Evolutionary conservation across 2,797 vertebrate species (phyloP), one percentile per base, ranked within the genome.

Genomic region (Pseudomugil gertrudae): DNA sequence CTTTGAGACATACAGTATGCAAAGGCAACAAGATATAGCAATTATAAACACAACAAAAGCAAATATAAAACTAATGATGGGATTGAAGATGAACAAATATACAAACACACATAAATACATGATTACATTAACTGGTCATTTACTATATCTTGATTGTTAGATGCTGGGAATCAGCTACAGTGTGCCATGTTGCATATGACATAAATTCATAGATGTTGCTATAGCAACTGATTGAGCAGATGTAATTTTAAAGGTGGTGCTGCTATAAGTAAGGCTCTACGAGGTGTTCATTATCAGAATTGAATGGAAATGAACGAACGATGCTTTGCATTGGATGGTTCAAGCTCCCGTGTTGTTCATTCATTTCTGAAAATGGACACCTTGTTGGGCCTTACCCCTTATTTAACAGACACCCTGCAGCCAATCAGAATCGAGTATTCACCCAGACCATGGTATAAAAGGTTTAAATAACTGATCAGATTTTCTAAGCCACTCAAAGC

Each of bases 11-110:
- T 17, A 4, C 3, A 15, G 8, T 26, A 27, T 8, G 23, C 6
- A 17, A 52, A 29, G 26, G 19, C 6, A 19, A 27, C 13, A 29
- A 29, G 29, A 7, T 29, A 26, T 9, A 29, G 26, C 15, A 26
- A 27, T 13, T 43, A 24, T 13, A 52, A 69, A 74, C 29, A 57
- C 56, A 57, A 54, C 40, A 62, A 52, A 60, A 27, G 24, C 63
- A 26, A 30, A 26, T 10, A 17, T 27, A 13, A 1, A 51, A 27
- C 21, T 48, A 23, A 48, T 24, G 5, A 48, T 48, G 21, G 9
- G 45, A 23, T 5, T 48, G 14, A 23, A 23, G 8, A 36, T 10
- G 5, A 13, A 21, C 8, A 21, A 4, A 10, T 8, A 3, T 2
- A 14, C 52, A 33, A 9, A 10, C 23, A 40, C 11, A n/a, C 10